Evolutionary conservation across 2,888 invertebrate species (phyloP), one percentile per base, ranked within the genome.

Genomic region (Parelbella ahira): DNA sequence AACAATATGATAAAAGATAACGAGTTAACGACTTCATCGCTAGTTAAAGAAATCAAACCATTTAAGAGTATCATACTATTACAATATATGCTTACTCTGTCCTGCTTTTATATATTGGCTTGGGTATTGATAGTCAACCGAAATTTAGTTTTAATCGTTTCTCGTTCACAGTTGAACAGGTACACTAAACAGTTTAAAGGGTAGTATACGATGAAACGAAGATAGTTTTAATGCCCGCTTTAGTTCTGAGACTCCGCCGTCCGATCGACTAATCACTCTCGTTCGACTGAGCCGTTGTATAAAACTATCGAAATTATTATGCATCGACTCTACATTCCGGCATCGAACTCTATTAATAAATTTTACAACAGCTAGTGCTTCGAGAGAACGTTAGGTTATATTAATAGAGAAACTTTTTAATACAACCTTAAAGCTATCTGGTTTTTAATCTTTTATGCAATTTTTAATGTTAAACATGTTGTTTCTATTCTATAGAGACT

Each of bases 161-260:
- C 12, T 20, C 9, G 8, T 13, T 27, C 7, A 8, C n/a, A n/a
- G 9, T 41, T 12, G 4, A 20, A 27, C 20, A 5, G 10, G 8
- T 13, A 9, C 33, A 24, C 33, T 32, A 39, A 19, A 61, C 47
- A 58, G 63, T 61, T 65, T 63, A 67, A 74, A 64, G 72, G 70
- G 65, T 60, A 72, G 68, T 68, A 65, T 58, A 52, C 69, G 75
- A 76, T 79, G 75, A 72, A 82, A 76, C 73, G 68, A 73, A 83
- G 76, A 81, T 84, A 84, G 84, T 84, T 84, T 81, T 83, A 82
- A 84, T 76, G 76, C 75, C 73, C 80, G 73, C 82, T 84, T 83
- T 80, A 58, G 70, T 79, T 75, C 59, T 62, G 68, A 70, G 67
- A 63, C 72, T 72, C 60, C 55, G 56, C 51, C 70, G 69, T 65